phyloP scores from a whole-genome alignment of 2,888 invertebrate species.

The Pycnomerus fuliginosus region DNA sequence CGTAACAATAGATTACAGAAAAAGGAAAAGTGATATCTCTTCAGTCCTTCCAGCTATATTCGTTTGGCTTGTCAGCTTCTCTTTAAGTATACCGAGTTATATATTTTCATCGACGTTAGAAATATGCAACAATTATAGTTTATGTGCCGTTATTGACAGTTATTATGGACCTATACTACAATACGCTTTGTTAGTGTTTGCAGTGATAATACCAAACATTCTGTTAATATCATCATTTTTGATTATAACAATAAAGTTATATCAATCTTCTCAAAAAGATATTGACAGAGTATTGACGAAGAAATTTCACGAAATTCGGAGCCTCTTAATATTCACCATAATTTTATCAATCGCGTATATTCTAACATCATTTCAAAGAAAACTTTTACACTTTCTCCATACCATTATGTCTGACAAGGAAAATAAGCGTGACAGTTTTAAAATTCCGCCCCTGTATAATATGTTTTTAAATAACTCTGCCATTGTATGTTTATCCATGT shows the following conservation, averaged over 20 bases:
- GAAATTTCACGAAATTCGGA: constrained; percentile 39
- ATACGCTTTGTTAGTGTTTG: constrained; percentile 42
- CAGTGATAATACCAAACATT: constrained; percentile 39
- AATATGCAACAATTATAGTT: constrained; percentile 47
- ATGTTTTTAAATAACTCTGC: constrained; percentile 21
- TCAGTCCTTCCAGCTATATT: constrained; percentile 58
- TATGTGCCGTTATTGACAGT: constrained; percentile 58
- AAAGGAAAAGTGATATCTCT: constrained; percentile 53
- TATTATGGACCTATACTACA: constrained; percentile 51
- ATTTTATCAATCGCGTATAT: constrained; percentile 39
- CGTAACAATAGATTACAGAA: constrained; percentile 59
- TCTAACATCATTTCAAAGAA: constrained; percentile 43
- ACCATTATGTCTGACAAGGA: constrained; percentile 27
- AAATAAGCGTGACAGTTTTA: constrained; percentile 35
- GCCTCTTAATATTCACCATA: constrained; percentile 40
- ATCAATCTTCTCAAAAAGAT: constrained; percentile 35
- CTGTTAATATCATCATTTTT: constrained; percentile 40
- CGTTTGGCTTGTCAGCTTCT: constrained; percentile 60
- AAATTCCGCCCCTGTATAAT: constrained; percentile 44
- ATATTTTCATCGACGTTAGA: constrained; percentile 55
- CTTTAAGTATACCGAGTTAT: constrained; percentile 62
- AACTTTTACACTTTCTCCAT: constrained; percentile 40
- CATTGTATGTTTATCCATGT: constrained; percentile 38
- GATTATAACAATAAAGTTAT: constrained; percentile 38
- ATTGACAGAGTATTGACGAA: constrained; percentile 41